phyloP scores from a whole-genome alignment of 2,797 vertebrate genomes.

The Rousettus madagascariensis region DNA sequence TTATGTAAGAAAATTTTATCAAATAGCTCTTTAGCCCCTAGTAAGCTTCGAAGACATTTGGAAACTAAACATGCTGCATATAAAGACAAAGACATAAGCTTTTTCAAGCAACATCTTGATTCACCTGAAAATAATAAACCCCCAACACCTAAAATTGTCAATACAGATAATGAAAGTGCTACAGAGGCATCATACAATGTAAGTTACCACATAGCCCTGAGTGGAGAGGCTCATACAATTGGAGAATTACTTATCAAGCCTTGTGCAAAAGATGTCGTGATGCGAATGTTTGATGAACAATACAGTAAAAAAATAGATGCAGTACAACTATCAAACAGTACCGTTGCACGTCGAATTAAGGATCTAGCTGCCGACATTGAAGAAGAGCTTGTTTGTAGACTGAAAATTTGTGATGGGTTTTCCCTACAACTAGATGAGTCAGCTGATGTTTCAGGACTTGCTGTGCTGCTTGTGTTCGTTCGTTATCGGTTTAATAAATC shows the following conservation, averaged over 20 bases:
- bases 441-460: constrained; percentile 75
- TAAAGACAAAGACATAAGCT: constrained; percentile 76
- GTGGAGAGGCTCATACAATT: constrained; percentile 77
- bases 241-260: constrained; percentile 78
- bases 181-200: constrained; percentile 75
- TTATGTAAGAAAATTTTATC: constrained; percentile 78
- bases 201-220: constrained; percentile 73
- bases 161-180: constrained; percentile 77
- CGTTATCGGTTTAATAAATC: constrained; percentile 74
- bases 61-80: constrained; percentile 74
- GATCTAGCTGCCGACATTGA: constrained; percentile 76
- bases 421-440: constrained; percentile 74
- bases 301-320: constrained; percentile 75
- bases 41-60: constrained; percentile 75
- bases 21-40: constrained; percentile 73
- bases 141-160: constrained; percentile 65
- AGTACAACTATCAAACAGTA: constrained; percentile 71
- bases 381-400: constrained; percentile 75
- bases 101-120: constrained; percentile 77
- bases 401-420: constrained; percentile 74
- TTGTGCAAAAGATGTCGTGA: constrained; percentile 75
- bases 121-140: constrained; percentile 73
- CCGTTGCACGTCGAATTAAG: constrained; percentile 70
- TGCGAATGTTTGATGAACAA: constrained; percentile 76
- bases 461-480: constrained; percentile 74